Percentiles rank a stretch among this genome's conserved stretches.
phyloP scores from a whole-genome alignment of 2,113 vertebrate genomes.

The Butorides virescens region DNA sequence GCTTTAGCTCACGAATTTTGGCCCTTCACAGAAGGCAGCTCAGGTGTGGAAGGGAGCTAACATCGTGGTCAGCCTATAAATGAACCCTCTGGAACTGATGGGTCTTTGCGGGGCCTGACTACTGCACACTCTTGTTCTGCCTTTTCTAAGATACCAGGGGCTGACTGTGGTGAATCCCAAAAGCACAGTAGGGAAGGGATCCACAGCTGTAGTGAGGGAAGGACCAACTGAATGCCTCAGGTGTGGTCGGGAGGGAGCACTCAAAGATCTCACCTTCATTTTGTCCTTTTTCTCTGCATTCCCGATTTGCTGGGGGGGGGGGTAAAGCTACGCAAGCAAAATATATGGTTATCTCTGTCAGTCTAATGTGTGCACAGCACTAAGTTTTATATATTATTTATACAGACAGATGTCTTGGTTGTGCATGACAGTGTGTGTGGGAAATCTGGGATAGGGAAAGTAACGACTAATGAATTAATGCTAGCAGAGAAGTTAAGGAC shows the following conservation, averaged over 20 bases:
- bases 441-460: not conserved
- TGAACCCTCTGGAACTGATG: accelerated
- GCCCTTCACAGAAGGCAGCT: not conserved
- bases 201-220: not conserved
- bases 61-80: accelerated
- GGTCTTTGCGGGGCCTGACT: not conserved
- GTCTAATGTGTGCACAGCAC: not conserved
- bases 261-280: accelerated
- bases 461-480: not conserved
- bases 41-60: not conserved
- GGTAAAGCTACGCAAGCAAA: not conserved
- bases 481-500: not conserved
- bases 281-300: not conserved
- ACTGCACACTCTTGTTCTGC: accelerated
- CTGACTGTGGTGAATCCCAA: accelerated
- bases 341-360: not conserved
- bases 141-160: not conserved
- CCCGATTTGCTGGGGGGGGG: not conserved
- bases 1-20: not conserved
- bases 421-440: not conserved
- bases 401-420: not conserved
- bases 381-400: not conserved
- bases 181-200: not conserved
- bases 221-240: not conserved
- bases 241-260: not conserved